A percentile compares a stretch with the other conserved stretches of the same genome.
Evolutionary conservation across 2,113 vertebrate genomes (phyloP).

Genomic region (Vulpes vulpes): DNA sequence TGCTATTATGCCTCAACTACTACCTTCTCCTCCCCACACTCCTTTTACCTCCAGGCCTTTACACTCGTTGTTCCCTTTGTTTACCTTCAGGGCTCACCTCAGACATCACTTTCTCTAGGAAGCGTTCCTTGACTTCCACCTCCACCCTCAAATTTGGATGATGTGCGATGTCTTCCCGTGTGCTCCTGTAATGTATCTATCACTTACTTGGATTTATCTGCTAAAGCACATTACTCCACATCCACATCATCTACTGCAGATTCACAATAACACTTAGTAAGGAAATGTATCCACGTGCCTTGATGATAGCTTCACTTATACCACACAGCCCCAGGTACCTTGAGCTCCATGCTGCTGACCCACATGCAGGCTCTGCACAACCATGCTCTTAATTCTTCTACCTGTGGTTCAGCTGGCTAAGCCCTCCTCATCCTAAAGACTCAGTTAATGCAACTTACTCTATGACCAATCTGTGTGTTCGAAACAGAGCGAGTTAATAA

Average conservation of each 20-base stretch:
- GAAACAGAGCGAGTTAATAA: neutral
- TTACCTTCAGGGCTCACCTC: neutral
- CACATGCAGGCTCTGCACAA: neutral
- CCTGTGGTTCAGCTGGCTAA: neutral
- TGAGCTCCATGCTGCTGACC: neutral
- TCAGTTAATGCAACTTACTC: neutral
- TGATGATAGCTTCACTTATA: neutral
- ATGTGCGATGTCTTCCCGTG: neutral
- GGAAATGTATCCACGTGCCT: neutral
- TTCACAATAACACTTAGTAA: too few species aligned
- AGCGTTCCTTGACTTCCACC: neutral
- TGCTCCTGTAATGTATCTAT: neutral
- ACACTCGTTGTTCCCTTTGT: neutral
- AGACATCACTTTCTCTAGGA: neutral
- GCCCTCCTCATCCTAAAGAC: neutral
- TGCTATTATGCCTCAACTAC: neutral
- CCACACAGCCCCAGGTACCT: accelerated
- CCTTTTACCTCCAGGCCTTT: neutral
- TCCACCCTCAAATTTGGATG: neutral
- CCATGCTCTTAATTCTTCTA: neutral
- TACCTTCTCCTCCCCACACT: accelerated
- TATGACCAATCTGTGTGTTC: neutral
- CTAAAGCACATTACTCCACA: neutral
- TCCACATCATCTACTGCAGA: neutral
- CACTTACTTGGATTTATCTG: neutral